Conservation (phyloP, 2,797 vertebrate genomes). For the Heterohyrax brucei region DNA sequence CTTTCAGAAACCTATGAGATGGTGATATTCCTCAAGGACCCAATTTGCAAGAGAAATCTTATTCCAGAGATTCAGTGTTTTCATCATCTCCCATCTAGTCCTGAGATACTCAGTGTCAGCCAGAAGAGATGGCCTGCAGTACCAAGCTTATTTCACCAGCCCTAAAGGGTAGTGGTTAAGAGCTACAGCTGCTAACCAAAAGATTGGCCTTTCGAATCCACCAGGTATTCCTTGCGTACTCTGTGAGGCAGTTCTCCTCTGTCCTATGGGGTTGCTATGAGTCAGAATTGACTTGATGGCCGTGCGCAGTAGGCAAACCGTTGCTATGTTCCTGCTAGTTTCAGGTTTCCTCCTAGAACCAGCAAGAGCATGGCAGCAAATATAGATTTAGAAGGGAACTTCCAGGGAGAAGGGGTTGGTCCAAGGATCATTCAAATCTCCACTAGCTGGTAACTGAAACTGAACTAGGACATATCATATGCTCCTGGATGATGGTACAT, state of each 20-base stretch:
- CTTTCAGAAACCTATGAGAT: slow-evolving; percentile 20
- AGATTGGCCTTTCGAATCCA: too few species aligned
- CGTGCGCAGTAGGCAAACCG: too few species aligned
- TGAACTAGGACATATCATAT: not conserved
- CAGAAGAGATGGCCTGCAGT: not conserved
- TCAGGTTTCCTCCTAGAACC: not conserved
- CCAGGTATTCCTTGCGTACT: too few species aligned
- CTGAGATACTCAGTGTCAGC: not conserved
- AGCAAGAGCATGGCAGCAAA: not conserved
- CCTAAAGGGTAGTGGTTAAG: not conserved
- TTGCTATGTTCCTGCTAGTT: not conserved
- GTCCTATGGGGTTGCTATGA: too few species aligned
- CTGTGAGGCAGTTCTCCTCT: too few species aligned
- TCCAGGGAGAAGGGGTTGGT: not conserved
- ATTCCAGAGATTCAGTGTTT: not conserved
- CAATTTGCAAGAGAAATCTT: slow-evolving; percentile 57
- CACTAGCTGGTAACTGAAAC: not conserved
- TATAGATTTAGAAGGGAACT: not conserved
- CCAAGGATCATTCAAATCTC: not conserved
- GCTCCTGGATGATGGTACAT: not conserved
- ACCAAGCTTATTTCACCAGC: not conserved
- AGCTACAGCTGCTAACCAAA: too few species aligned
- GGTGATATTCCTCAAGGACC: not conserved
- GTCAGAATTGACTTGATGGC: too few species aligned
- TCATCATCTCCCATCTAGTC: not conserved